phyloP scores from a whole-genome alignment of 2,888 invertebrate species.

The Dicranocentrus wangi region DNA sequence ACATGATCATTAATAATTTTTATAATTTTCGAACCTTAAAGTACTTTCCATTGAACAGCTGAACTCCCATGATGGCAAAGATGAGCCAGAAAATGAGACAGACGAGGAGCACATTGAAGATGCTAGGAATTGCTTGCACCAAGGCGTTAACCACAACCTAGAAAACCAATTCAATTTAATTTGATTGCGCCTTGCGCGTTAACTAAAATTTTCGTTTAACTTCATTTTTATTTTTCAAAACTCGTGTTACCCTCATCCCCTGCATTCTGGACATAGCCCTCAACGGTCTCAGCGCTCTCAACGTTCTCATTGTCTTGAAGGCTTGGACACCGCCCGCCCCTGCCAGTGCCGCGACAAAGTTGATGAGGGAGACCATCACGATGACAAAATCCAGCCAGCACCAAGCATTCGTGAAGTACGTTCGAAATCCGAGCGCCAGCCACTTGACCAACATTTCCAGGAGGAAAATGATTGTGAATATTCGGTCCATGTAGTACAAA shows the following conservation, averaged over 20 bases:
- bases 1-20: too few species aligned
- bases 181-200: too few species aligned
- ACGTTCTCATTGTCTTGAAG: constrained; percentile 97
- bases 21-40: constrained; percentile 82
- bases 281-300: constrained; percentile 93
- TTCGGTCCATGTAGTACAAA: constrained; percentile 96
- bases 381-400: constrained; percentile 99
- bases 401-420: constrained; percentile 99
- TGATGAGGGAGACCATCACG: constrained; percentile 98
- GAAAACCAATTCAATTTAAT: too few species aligned
- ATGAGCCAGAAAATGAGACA: constrained; percentile 99
- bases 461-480: constrained; percentile 98
- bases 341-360: constrained; percentile 95
- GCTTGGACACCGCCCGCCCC: constrained; percentile 98
- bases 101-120: constrained; percentile 98
- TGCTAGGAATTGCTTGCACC: constrained; percentile 99
- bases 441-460: constrained; percentile 99
- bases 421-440: constrained; percentile 92
- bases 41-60: constrained; percentile 97
- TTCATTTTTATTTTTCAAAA: too few species aligned
- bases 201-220: too few species aligned
- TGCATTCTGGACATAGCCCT: constrained; percentile 99
- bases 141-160: constrained; percentile 97
- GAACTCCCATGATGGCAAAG: constrained; percentile 97
- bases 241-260: constrained; percentile 99